Evolutionary conservation across 1,140 invertebrate genomes (phyloP), one percentile per base, ranked within the genome.

Genomic region (Goniozus legneri): DNA sequence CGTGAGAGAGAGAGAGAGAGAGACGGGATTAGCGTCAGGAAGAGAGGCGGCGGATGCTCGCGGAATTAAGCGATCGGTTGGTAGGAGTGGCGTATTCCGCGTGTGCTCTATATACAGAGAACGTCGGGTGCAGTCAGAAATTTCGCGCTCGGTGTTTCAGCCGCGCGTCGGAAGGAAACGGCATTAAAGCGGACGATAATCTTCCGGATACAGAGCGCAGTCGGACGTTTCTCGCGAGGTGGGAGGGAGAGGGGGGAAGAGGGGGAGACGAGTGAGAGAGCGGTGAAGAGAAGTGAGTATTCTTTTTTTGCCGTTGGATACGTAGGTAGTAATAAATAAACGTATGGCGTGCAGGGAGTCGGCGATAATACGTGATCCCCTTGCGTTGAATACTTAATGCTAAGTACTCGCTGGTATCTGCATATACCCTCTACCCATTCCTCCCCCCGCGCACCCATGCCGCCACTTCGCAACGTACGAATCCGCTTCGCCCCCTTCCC

Each of bases 321-420:
- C 49, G 49, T 57, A 58, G 33, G 27, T 47, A 59, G 65, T 65
- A 65, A 72, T 73, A 72, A 73, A 73, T 72, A 73, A 70, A 65
- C 61, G 62, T 62, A 62, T 54, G 47, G 54, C 48, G 60, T 64
- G 50, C 35, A 52, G 60, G 62, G 63, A 70, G 56, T 62, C 58
- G 53, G 65, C 60, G 70, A 76, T 75, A 74, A 75, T 75, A 75
- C 70, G 69, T 68, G 71, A 75, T 75, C 69, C 71, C 71, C 62
- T 69, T 66, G 63, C 67, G 64, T 68, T 76, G 71, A 76, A 76
- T 76, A 71, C 67, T 76, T 75, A 72, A 76, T 75, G 66, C 62
- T 65, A 65, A 72, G 65, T 68, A 71, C 68, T 68, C 69, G 54
- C 53, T 69, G n/a, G 62, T 75, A 71, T 69, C 64, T 65, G 64